Percentiles rank a stretch among this genome's conserved stretches.
phyloP scores from a whole-genome alignment of 1,140 invertebrate genomes.

The Heliothis virescens region DNA sequence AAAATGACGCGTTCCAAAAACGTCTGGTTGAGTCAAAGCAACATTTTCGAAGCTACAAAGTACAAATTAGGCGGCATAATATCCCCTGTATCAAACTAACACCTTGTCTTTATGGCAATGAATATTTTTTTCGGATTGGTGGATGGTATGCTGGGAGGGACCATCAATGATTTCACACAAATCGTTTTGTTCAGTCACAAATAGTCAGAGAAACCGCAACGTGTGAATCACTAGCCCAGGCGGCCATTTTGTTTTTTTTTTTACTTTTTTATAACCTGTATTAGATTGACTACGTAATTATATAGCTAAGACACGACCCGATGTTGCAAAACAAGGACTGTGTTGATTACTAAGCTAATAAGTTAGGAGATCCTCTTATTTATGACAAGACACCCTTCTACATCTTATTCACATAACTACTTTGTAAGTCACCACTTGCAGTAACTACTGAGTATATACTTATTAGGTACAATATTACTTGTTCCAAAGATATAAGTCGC shows the following conservation, averaged over 20 bases:
- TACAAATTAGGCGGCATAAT: conserved; percentile 64
- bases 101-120: conserved; percentile 58
- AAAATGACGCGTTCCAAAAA: conserved; percentile 60
- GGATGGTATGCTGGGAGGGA: conserved; percentile 55
- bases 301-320: conserved; percentile 9
- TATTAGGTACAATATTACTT: background rate
- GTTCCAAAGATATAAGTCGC: background rate
- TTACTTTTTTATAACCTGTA: conserved; percentile 49
- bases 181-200: conserved; percentile 56
- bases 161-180: conserved; percentile 44
- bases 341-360: conserved; percentile 25
- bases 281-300: conserved; percentile 48
- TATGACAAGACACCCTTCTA: conserved; percentile 50
- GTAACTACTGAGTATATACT: background rate
- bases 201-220: conserved; percentile 60
- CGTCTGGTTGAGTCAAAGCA: conserved; percentile 59
- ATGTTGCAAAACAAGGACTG: conserved; percentile 5
- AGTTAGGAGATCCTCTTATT: conserved; percentile 22
- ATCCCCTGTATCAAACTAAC: conserved; percentile 53
- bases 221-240: conserved; percentile 57
- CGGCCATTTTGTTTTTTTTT: conserved; percentile 45
- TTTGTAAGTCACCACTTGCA: background rate
- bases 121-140: conserved; percentile 61
- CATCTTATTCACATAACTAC: background rate
- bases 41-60: conserved; percentile 55